Evolutionary conservation across 2,888 invertebrate species (phyloP).

Genomic region (Arctia plantaginis): DNA sequence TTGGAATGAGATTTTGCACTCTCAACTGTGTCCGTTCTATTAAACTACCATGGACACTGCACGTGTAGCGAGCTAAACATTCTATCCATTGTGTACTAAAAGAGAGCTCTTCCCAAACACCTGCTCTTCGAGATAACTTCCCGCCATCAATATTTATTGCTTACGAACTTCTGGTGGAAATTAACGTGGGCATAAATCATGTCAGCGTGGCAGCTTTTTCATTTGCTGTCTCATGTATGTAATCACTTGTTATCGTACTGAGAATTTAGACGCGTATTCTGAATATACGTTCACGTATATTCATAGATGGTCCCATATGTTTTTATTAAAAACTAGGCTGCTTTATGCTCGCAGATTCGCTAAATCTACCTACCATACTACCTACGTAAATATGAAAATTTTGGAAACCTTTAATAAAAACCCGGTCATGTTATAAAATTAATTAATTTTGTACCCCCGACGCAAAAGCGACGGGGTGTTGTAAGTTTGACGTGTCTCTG

Average conservation of each 20-base stretch:
- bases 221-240: constrained; percentile 55
- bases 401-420: too few species aligned
- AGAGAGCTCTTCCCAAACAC: background rate
- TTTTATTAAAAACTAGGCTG: background rate
- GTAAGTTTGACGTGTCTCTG: too few species aligned
- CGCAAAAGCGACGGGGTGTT: too few species aligned
- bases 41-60: background rate
- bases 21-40: background rate
- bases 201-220: constrained; percentile 62
- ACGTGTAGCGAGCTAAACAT: background rate
- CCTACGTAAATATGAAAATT: too few species aligned
- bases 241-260: constrained; percentile 58
- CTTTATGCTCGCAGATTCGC: background rate
- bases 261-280: constrained; percentile 27
- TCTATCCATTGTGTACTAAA: background rate
- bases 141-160: constrained; percentile 10
- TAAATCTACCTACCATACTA: too few species aligned
- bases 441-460: too few species aligned
- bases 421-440: too few species aligned
- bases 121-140: background rate
- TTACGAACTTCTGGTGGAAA: constrained; percentile 57
- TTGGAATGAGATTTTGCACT: background rate
- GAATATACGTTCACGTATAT: background rate
- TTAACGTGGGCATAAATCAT: constrained; percentile 70
- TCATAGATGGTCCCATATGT: background rate